phyloP scores from a whole-genome alignment of 2,888 invertebrate species.

The Caenorhabditis wallacei region DNA sequence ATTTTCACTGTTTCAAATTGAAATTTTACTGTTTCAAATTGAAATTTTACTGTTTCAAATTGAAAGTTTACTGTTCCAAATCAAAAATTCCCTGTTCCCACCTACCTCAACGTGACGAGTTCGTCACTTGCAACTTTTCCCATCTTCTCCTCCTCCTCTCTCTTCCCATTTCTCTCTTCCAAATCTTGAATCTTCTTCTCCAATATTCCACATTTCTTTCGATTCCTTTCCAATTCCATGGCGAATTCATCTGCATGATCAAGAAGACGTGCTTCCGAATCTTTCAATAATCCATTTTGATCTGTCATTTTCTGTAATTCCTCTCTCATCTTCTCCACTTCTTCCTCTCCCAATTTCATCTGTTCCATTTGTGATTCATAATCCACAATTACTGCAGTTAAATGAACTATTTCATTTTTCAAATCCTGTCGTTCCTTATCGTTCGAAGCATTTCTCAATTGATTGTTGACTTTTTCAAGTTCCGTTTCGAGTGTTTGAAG shows the following conservation, averaged over 20 bases:
- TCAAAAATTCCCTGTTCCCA: too few species aligned
- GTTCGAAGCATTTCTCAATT: slow-evolving; percentile 25
- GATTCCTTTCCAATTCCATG: slow-evolving; percentile 52
- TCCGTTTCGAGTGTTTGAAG: slow-evolving; percentile 1
- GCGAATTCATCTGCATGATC: slow-evolving; percentile 72
- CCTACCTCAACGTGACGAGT: slow-evolving; percentile 53
- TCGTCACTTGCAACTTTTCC: slow-evolving; percentile 28
- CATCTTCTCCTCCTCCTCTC: not conserved
- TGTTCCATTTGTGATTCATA: not conserved
- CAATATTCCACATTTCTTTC: slow-evolving; percentile 19
- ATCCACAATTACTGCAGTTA: too few species aligned
- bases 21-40: too few species aligned
- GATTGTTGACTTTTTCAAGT: slow-evolving; percentile 10
- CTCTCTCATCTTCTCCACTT: not conserved
- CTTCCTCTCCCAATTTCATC: not conserved
- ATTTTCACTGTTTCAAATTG: too few species aligned
- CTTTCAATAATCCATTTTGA: slow-evolving; percentile 69
- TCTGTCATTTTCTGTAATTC: slow-evolving; percentile 28
- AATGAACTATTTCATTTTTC: too few species aligned
- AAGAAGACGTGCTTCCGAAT: slow-evolving; percentile 67
- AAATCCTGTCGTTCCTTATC: too few species aligned
- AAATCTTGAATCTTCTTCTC: slow-evolving; percentile 19
- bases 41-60: too few species aligned
- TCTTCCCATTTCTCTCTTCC: not conserved
- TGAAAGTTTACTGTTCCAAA: too few species aligned